Conservation (phyloP, 2,797 vertebrate genomes). For the Borostomias antarcticus region DNA sequence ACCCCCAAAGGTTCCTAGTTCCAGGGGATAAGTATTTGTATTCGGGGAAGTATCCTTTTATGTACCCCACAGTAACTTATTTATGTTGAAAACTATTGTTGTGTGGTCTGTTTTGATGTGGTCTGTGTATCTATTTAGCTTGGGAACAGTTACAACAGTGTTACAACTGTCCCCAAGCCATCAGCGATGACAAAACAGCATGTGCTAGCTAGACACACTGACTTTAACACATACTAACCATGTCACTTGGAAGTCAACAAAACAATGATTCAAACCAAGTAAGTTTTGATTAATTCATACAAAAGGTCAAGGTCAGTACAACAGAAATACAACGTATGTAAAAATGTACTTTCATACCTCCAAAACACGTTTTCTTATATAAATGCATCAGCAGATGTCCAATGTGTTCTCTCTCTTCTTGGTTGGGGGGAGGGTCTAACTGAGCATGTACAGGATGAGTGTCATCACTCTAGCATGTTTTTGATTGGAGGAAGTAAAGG, state of each 20-base stretch:
- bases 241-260: conserved; percentile 15
- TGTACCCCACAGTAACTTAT: no score
- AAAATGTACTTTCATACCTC: conserved; percentile 15
- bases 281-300: conserved; percentile 14
- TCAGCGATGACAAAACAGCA: no score
- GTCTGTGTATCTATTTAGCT: no score
- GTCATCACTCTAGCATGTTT: conserved; percentile 8
- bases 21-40: no score
- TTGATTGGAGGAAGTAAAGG: conserved; percentile 5
- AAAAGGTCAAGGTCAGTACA: conserved; percentile 8
- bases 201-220: no score
- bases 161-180: no score
- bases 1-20: no score
- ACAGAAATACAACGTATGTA: conserved; percentile 5
- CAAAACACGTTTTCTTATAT: neutral
- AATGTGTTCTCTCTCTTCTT: neutral
- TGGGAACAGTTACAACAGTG: no score
- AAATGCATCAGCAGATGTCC: conserved; percentile 1
- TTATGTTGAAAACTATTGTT: no score
- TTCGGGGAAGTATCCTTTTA: no score
- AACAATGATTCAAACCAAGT: conserved; percentile 10
- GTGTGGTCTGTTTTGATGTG: no score
- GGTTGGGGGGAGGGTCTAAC: conserved; percentile 8
- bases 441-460: conserved; percentile 8
- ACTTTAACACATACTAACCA: neutral